Conservation (phyloP, 2,797 vertebrate species). For the Phalanger gymnotis region DNA sequence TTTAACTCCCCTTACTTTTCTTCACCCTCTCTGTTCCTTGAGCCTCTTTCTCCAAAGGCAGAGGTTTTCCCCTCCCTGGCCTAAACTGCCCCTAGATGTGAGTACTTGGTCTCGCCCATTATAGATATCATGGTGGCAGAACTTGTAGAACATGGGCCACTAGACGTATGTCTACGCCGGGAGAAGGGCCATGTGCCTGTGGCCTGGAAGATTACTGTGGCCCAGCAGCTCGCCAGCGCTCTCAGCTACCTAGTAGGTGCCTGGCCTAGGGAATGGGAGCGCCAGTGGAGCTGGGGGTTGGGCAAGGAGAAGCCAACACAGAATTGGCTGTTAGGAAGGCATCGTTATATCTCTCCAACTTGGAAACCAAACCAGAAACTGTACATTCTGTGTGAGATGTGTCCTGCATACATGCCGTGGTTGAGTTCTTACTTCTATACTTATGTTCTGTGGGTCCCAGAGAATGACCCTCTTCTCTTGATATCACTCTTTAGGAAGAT, state of each 20-base stretch:
- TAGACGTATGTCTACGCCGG: constrained; percentile 92
- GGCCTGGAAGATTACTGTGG: constrained; percentile 93
- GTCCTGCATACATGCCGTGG: neutral
- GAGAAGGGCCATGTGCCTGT: constrained; percentile 87
- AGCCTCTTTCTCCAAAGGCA: neutral
- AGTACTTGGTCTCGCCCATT: neutral
- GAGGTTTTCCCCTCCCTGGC: neutral
- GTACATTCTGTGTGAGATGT: neutral
- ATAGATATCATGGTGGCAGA: constrained; percentile 96
- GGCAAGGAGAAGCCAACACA: neutral
- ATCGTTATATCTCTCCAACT: neutral
- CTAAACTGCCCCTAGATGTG: neutral
- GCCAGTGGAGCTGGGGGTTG: neutral
- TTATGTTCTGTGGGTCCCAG: neutral
- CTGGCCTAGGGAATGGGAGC: neutral
- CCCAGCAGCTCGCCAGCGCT: constrained; percentile 94
- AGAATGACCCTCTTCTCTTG: neutral
- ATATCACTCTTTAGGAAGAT: constrained; percentile 86
- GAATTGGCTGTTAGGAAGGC: too few relatives aligned
- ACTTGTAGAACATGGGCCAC: constrained; percentile 92
- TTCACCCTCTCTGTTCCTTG: neutral
- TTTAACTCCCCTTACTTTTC: neutral
- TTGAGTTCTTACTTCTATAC: neutral
- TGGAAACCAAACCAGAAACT: neutral
- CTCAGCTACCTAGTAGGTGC: constrained; percentile 92